Evolutionary conservation across 2,797 vertebrate species (phyloP).

Genomic region (Enteromius trimaculatus): DNA sequence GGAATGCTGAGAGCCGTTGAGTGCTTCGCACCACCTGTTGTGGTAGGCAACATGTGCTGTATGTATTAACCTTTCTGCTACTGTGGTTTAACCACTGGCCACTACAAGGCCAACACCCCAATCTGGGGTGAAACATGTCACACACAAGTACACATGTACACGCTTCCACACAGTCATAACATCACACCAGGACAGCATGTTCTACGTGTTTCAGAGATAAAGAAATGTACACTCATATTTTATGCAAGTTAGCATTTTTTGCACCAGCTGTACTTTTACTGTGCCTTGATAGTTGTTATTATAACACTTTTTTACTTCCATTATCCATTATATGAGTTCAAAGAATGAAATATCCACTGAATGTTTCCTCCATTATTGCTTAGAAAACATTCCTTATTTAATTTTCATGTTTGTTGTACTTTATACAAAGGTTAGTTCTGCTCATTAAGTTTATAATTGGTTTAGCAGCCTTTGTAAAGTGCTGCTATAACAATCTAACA

Average conservation of each 20-base stretch:
- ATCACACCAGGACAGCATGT: conserved; percentile 2
- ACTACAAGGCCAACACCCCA: conserved; percentile 61
- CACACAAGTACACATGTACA: conserved; percentile 27
- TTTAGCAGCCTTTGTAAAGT: background rate
- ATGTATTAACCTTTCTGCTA: conserved; percentile 96
- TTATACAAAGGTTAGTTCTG: background rate
- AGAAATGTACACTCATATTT: background rate
- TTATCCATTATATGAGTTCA: background rate
- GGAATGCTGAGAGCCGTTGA: conserved; percentile 87
- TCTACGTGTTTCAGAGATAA: conserved; percentile 5
- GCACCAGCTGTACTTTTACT: background rate
- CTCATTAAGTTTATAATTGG: background rate
- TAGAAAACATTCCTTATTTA: background rate
- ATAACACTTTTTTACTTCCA: background rate
- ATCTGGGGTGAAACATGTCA: conserved; percentile 34
- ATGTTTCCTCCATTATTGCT: background rate
- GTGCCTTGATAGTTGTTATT: background rate
- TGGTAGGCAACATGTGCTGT: conserved; percentile 92
- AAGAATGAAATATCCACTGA: background rate
- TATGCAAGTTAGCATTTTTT: background rate
- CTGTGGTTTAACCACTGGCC: conserved; percentile 83
- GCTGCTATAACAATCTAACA: background rate
- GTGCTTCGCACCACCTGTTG: conserved; percentile 92
- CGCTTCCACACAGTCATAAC: conserved; percentile 18
- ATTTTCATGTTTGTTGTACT: background rate